A percentile compares a stretch with the other conserved stretches of the same genome.
Evolutionary conservation across 2,888 invertebrate species (phyloP).

Genomic region (Epicampocera succincta): DNA sequence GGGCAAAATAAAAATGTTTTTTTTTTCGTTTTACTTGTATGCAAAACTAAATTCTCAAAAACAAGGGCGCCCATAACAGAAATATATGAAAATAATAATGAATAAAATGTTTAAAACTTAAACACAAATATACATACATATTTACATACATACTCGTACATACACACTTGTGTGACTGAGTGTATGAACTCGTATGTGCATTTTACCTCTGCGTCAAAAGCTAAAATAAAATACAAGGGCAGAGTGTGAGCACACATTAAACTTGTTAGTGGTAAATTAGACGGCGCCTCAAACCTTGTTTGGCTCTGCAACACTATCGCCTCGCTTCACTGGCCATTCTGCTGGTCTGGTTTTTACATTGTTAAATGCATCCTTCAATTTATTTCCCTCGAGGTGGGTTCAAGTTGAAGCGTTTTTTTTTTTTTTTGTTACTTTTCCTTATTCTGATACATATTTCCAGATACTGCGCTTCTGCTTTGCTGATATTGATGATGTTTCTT

Average conservation of each 20-base stretch:
- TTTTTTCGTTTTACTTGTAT: background rate
- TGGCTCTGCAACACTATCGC: constrained; percentile 62
- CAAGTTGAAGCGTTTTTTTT: constrained; percentile 5
- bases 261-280: constrained; percentile 76
- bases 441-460: constrained; percentile 29
- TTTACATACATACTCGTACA: too few species aligned
- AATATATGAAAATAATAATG: constrained; percentile 64
- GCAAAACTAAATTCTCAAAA: background rate
- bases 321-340: constrained; percentile 10
- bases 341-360: constrained; percentile 5
- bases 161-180: too few species aligned
- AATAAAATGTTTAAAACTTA: constrained; percentile 50
- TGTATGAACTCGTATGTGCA: too few species aligned
- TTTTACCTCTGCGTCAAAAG: background rate
- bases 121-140: too few species aligned
- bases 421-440: constrained; percentile 3
- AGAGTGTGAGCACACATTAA: constrained; percentile 37
- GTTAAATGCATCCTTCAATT: constrained; percentile 30
- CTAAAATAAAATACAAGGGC: constrained; percentile 10
- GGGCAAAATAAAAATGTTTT: constrained; percentile 71
- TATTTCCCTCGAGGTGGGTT: constrained; percentile 3
- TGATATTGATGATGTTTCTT: constrained; percentile 53
- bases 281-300: constrained; percentile 80
- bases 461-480: constrained; percentile 60
- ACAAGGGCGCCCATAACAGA: background rate